These are phyloP conservation scores for Alethe diademata DNA, from an alignment of 2,113 vertebrate genomes.

Conservation along the genomic window DNA sequence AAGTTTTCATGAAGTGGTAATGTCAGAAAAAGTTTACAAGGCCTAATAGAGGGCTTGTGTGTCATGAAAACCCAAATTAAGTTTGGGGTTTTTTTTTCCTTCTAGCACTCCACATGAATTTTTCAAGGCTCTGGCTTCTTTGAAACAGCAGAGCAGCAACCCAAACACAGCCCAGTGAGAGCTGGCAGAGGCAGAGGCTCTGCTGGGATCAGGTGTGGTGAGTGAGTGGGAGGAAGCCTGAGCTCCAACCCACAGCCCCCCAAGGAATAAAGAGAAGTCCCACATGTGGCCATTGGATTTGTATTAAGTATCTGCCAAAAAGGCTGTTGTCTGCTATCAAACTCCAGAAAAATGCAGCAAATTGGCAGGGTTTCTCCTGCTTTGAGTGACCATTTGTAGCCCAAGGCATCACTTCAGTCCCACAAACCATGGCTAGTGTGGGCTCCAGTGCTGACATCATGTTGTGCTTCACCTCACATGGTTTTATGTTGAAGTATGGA, in stretches of 20 bases:
- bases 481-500: not conserved
- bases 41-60: slow-evolving; percentile 27
- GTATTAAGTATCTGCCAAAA: not conserved
- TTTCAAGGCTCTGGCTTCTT: slow-evolving; percentile 3
- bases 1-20: slow-evolving; percentile 57
- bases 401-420: not conserved
- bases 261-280: not conserved
- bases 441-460: not conserved
- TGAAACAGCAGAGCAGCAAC: not conserved
- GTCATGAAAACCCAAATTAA: slow-evolving; percentile 40
- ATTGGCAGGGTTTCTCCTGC: not conserved
- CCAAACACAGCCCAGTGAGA: fast-evolving
- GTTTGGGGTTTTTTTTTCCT: not conserved
- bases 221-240: not conserved
- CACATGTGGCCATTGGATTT: not conserved
- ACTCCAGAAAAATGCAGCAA: not conserved
- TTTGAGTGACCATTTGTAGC: not conserved
- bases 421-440: not conserved
- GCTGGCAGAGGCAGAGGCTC: not conserved
- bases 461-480: not conserved
- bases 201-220: fast-evolving
- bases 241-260: not conserved
- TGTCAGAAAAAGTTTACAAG: slow-evolving; percentile 59
- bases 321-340: not conserved
- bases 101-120: not conserved